These are phyloP conservation scores for Alethe diademata DNA, from an alignment of 2,113 vertebrate species.

Conservation along the genomic window DNA sequence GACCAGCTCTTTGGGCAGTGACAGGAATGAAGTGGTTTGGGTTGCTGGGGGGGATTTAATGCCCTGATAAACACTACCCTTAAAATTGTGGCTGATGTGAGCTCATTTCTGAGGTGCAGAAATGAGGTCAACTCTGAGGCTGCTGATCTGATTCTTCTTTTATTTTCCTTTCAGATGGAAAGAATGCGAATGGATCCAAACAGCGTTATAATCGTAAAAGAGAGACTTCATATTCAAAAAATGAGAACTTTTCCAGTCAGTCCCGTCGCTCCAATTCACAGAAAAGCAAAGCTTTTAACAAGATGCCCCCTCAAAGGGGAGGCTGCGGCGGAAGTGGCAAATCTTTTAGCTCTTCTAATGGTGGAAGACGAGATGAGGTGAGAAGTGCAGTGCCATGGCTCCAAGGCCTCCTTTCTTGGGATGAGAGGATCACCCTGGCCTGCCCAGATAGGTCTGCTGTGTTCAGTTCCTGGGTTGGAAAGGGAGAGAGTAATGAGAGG, in stretches of 20 bases:
- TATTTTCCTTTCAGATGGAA: constrained; percentile 82
- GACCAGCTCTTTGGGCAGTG: background rate
- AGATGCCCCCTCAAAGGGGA: constrained; percentile 95
- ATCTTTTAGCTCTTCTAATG: constrained; percentile 88
- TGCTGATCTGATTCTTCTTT: background rate
- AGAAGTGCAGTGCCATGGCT: background rate
- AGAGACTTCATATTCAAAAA: constrained; percentile 90
- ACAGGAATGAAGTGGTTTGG: background rate
- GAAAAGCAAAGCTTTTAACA: constrained; percentile 99
- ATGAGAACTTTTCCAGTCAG: constrained; percentile 86
- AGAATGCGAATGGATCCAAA: constrained; percentile 90
- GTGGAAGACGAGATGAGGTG: constrained; percentile 99
- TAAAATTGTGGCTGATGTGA: background rate
- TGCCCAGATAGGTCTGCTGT: constrained; percentile 6
- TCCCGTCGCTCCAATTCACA: constrained; percentile 93
- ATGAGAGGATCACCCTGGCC: background rate
- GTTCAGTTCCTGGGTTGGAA: constrained; percentile 3
- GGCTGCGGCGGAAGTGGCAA: constrained; percentile 74
- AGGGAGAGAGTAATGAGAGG: background rate
- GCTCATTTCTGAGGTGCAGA: background rate
- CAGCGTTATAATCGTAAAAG: constrained; percentile 91
- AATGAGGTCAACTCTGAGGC: fast-evolving
- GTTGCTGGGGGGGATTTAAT: background rate
- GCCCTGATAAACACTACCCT: background rate
- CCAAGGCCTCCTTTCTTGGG: background rate